Percentiles rank a stretch among this genome's conserved stretches.
Conservation (phyloP, 2,888 invertebrate species). For the Tyria jacobaeae region DNA sequence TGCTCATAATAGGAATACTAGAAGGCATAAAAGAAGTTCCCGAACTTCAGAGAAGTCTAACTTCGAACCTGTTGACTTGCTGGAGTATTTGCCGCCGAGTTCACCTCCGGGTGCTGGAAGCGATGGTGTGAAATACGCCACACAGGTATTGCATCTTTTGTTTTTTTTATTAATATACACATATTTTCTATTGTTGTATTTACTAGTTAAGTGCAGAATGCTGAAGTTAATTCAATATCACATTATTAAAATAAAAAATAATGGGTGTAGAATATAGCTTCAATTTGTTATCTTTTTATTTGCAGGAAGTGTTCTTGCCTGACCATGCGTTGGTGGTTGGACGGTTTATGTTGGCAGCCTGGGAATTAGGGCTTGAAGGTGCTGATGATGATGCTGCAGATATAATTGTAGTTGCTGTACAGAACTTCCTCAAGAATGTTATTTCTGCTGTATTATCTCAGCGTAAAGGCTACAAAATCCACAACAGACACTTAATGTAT, state of each 20-base stretch:
- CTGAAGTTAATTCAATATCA: too few species aligned
- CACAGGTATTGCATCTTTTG: constrained; percentile 63
- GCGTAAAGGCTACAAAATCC: constrained; percentile 92
- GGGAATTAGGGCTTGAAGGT: constrained; percentile 95
- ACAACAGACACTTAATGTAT: constrained; percentile 91
- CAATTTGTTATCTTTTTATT: constrained; percentile 19
- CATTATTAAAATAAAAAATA: too few species aligned
- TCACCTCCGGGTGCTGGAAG: constrained; percentile 84
- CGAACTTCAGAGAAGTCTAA: constrained; percentile 86
- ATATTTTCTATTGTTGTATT: background rate
- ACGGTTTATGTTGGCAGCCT: constrained; percentile 93
- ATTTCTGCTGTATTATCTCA: constrained; percentile 92
- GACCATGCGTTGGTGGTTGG: constrained; percentile 94
- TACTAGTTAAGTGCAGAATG: background rate
- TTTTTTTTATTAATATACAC: background rate
- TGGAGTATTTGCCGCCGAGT: constrained; percentile 86
- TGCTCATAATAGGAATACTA: constrained; percentile 77
- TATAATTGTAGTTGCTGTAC: constrained; percentile 92
- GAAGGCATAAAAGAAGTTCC: constrained; percentile 83
- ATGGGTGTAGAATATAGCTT: too few species aligned
- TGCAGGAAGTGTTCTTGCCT: constrained; percentile 92
- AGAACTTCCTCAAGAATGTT: constrained; percentile 93
- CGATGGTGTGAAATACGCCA: constrained; percentile 82
- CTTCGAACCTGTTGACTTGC: constrained; percentile 87
- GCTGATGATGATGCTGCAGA: constrained; percentile 94